Evolutionary conservation across 1,140 invertebrate genomes (phyloP).

Genomic region (Lethrus apterus): DNA sequence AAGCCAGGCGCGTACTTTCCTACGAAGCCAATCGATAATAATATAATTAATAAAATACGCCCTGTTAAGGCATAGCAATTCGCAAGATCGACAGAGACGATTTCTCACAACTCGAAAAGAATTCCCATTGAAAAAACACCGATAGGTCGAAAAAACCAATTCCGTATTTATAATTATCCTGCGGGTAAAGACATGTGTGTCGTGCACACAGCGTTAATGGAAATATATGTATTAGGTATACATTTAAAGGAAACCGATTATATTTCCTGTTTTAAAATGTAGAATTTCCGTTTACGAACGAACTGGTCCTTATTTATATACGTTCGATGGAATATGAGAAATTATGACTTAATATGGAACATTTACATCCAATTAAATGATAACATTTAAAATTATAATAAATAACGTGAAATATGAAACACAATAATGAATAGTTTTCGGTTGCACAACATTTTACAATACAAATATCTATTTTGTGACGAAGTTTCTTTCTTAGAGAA

Average conservation of each 20-base stretch:
- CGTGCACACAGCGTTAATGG: no score
- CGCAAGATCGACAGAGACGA: no score
- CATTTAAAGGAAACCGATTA: not conserved
- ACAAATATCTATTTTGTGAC: not conserved
- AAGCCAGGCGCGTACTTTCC: not conserved
- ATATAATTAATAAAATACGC: not conserved
- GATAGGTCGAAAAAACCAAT: no score
- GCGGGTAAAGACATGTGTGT: no score
- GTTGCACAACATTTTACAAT: not conserved
- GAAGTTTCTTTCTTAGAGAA: not conserved
- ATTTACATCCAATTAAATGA: no score
- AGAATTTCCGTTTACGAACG: constrained; percentile 3
- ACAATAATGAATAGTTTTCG: not conserved
- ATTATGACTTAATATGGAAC: no score
- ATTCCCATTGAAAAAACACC: no score
- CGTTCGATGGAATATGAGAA: no score
- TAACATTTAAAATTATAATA: constrained; percentile 1
- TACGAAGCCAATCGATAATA: not conserved
- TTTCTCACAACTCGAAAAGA: no score
- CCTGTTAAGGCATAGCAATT: not conserved
- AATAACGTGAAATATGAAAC: constrained; percentile 3
- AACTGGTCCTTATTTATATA: constrained; percentile 1
- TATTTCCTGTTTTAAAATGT: not conserved
- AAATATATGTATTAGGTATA: no score
- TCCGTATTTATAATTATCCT: no score